phyloP scores from a whole-genome alignment of 2,113 vertebrate species.

The Boulengeromyrus knoepffleri region DNA sequence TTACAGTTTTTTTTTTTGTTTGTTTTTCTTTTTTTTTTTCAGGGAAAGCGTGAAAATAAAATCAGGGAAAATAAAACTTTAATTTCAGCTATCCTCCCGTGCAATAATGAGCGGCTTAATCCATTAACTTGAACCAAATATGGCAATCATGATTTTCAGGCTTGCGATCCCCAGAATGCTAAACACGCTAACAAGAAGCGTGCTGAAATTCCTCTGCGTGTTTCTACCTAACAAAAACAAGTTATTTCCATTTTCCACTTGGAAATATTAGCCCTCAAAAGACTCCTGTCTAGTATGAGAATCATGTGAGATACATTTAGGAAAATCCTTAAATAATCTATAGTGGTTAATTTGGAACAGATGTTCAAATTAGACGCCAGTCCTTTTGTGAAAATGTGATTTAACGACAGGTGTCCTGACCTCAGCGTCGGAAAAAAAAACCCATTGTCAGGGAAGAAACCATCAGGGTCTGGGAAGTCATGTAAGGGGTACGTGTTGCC shows the following conservation, averaged over 20 bases:
- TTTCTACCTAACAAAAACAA: background rate
- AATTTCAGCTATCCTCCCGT: background rate
- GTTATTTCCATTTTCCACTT: background rate
- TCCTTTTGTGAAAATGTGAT: background rate
- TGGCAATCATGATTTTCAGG: background rate
- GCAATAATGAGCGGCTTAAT: background rate
- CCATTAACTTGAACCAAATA: background rate
- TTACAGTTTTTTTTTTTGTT: background rate
- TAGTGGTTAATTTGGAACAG: background rate
- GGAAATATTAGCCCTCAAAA: background rate
- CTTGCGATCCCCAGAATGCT: background rate
- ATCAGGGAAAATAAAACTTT: background rate
- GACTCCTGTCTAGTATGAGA: background rate
- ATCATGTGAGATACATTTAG: background rate
- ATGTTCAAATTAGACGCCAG: background rate
- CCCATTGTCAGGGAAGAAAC: background rate
- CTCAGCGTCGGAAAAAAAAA: too few species aligned
- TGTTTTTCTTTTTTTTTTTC: background rate
- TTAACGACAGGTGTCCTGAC: constrained; percentile 6
- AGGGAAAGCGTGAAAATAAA: background rate
- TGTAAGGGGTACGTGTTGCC: background rate
- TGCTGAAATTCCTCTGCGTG: background rate
- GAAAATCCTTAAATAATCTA: constrained; percentile 1
- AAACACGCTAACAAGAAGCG: background rate
- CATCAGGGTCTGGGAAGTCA: background rate